phyloP scores from a whole-genome alignment of 2,888 invertebrate species.

The Cheilosia pagana region DNA sequence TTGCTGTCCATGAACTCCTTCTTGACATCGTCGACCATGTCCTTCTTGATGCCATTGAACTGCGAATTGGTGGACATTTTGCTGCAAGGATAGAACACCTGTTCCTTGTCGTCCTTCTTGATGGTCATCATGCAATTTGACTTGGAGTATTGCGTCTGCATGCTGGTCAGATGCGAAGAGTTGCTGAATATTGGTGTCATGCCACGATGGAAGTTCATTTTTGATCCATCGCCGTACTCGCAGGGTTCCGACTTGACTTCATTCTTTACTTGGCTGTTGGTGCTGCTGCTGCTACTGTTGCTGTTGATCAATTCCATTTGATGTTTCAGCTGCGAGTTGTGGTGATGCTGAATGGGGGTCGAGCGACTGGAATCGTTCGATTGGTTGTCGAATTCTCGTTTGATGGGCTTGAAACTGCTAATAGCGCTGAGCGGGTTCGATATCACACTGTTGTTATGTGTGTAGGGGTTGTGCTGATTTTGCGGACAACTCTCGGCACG shows the following conservation, averaged over 20 bases:
- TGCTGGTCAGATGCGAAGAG: slow-evolving; percentile 26
- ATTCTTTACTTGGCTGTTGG: slow-evolving; percentile 68
- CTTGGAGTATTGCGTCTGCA: slow-evolving; percentile 53
- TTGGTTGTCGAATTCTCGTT: slow-evolving; percentile 75
- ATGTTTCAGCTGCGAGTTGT: slow-evolving; percentile 59
- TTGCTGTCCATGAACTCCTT: slow-evolving; percentile 80
- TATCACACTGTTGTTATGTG: slow-evolving; percentile 62
- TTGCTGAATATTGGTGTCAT: slow-evolving; percentile 45
- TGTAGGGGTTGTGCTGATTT: slow-evolving; percentile 60
- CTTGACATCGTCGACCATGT: slow-evolving; percentile 76
- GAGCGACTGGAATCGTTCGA: slow-evolving; percentile 69
- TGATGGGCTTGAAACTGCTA: slow-evolving; percentile 73
- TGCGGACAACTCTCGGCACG: slow-evolving; percentile 83
- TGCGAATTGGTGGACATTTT: slow-evolving; percentile 59
- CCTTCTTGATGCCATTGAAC: slow-evolving; percentile 75
- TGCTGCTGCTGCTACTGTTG: slow-evolving; percentile 59
- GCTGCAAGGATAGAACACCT: slow-evolving; percentile 63
- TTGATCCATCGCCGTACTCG: slow-evolving; percentile 69
- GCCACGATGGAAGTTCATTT: slow-evolving; percentile 56
- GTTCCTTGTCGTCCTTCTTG: slow-evolving; percentile 68
- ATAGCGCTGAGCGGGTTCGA: slow-evolving; percentile 61
- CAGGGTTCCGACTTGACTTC: slow-evolving; percentile 80
- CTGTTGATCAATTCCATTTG: slow-evolving; percentile 56
- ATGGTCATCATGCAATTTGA: slow-evolving; percentile 65
- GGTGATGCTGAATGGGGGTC: slow-evolving; percentile 66